A percentile compares a stretch with the other conserved stretches of the same genome.
phyloP scores from a whole-genome alignment of 2,888 invertebrate species.

The Machimus rusticus region DNA sequence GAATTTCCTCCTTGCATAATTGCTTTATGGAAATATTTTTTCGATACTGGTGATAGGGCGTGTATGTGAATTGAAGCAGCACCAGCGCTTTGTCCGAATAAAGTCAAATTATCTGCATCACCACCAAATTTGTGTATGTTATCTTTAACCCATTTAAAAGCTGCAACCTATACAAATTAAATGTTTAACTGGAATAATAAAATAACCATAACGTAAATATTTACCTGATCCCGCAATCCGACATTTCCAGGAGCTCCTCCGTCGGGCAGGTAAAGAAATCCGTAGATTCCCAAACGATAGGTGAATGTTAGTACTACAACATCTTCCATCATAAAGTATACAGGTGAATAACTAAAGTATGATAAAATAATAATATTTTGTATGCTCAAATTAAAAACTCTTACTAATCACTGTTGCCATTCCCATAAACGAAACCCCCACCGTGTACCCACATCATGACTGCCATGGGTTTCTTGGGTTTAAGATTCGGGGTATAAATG shows the following conservation, averaged over 20 bases:
- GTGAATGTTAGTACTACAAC: constrained; percentile 60
- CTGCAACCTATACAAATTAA: constrained; percentile 55
- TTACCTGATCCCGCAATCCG: constrained; percentile 60
- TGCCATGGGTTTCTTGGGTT: constrained; percentile 51
- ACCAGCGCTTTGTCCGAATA: constrained; percentile 61
- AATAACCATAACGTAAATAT: not conserved
- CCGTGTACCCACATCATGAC: constrained; percentile 63
- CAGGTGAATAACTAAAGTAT: constrained; percentile 55
- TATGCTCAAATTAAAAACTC: not conserved
- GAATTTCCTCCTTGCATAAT: constrained; percentile 59
- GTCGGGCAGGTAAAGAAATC: constrained; percentile 58
- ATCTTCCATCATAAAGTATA: constrained; percentile 57
- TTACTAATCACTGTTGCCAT: constrained; percentile 57
- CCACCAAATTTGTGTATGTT: constrained; percentile 63
- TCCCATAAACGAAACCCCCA: constrained; percentile 58
- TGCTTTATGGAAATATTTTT: constrained; percentile 58
- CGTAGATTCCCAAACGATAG: constrained; percentile 59
- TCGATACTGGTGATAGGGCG: constrained; percentile 54
- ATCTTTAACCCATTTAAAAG: constrained; percentile 64
- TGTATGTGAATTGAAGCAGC: constrained; percentile 57
- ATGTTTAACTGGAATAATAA: not conserved
- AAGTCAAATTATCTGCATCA: constrained; percentile 60
- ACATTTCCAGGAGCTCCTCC: constrained; percentile 59
- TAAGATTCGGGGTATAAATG: constrained; percentile 56
- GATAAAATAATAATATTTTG: not conserved